A percentile compares a stretch with the other conserved stretches of the same genome.
phyloP scores from a whole-genome alignment of 2,888 invertebrate species.

The Margaritifera margaritifera region DNA sequence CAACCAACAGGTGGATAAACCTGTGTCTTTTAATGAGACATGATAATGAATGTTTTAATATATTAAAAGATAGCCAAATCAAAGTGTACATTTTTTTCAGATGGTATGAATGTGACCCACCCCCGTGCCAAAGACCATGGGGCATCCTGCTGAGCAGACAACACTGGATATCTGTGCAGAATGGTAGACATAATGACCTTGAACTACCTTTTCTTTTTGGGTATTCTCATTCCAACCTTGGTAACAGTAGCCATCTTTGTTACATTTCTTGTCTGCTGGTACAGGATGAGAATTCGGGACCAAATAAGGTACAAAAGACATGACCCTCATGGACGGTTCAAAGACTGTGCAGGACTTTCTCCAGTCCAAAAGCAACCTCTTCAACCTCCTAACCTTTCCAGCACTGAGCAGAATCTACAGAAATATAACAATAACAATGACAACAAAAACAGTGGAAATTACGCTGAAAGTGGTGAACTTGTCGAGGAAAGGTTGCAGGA shows the following conservation, averaged over 20 bases:
- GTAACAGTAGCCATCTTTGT: slow-evolving; percentile 65
- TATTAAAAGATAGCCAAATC: too few relatives aligned
- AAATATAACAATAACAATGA: slow-evolving; percentile 28
- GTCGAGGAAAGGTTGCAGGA: slow-evolving; percentile 22
- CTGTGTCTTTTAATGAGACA: too few relatives aligned
- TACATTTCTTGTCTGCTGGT: slow-evolving; percentile 67
- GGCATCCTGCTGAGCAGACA: slow-evolving; percentile 12
- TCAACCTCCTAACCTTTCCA: slow-evolving; percentile 43
- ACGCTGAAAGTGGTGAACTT: slow-evolving; percentile 37
- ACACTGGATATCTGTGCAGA: slow-evolving; percentile 15
- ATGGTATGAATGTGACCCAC: too few relatives aligned
- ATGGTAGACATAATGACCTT: slow-evolving; percentile 48
- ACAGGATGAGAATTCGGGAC: slow-evolving; percentile 54
- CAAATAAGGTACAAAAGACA: slow-evolving; percentile 58
- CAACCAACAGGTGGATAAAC: too few relatives aligned
- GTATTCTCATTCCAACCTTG: slow-evolving; percentile 66
- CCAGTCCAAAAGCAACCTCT: slow-evolving; percentile 46
- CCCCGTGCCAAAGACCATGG: too few relatives aligned
- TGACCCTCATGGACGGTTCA: slow-evolving; percentile 55
- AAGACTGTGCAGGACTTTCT: slow-evolving; percentile 35
- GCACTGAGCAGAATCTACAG: slow-evolving; percentile 17
- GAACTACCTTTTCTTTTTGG: slow-evolving; percentile 65
- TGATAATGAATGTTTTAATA: too few relatives aligned
- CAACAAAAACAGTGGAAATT: slow-evolving; percentile 33
- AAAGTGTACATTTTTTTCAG: too few relatives aligned